Conservation (phyloP, 2,888 invertebrate species). For the Rhagophthalmus giganteus region DNA sequence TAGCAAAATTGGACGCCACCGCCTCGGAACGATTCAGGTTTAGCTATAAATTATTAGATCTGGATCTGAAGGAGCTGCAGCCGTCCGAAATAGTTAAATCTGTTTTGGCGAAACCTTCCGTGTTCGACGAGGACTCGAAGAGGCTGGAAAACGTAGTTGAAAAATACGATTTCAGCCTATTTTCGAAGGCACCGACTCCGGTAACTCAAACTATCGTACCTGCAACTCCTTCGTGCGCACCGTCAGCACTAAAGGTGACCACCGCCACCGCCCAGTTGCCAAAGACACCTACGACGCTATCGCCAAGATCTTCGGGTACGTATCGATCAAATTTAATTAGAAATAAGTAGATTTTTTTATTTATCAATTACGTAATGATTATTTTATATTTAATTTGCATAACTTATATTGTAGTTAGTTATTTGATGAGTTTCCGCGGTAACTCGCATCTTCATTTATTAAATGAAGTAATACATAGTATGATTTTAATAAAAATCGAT, state of each 20-base stretch:
- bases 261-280: conserved; percentile 39
- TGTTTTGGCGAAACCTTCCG: conserved; percentile 86
- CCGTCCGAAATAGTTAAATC: conserved; percentile 94
- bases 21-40: conserved; percentile 61
- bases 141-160: conserved; percentile 85
- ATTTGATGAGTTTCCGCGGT: no score
- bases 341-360: no score
- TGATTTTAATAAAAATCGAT: not conserved
- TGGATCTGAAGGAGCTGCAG: conserved; percentile 78
- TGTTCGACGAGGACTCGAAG: conserved; percentile 95
- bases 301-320: conserved; percentile 49
- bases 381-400: no score
- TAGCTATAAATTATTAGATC: conserved; percentile 74
- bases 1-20: conserved; percentile 59
- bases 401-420: no score
- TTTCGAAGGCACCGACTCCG: conserved; percentile 42
- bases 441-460: no score
- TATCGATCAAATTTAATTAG: not conserved
- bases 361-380: no score
- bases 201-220: conserved; percentile 16
- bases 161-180: conserved; percentile 66
- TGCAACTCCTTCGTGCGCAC: conserved; percentile 32
- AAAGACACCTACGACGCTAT: conserved; percentile 50
- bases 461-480: not conserved
- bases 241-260: conserved; percentile 40